These are phyloP conservation scores for Acanthisitta chloris DNA, from an alignment of 2,113 vertebrate species.

Conservation along the genomic window DNA sequence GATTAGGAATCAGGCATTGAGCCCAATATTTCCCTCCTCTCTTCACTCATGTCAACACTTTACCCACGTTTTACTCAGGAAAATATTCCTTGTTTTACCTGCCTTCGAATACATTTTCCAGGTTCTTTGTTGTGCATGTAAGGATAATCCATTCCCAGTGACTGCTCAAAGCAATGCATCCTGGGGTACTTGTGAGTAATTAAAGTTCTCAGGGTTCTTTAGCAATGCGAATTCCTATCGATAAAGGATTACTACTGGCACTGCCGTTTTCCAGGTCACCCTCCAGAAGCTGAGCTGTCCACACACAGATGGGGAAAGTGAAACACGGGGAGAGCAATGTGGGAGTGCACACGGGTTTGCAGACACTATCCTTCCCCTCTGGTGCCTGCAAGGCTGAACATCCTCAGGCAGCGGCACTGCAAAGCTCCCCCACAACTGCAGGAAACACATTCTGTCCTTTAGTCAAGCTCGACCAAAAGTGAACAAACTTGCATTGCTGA, in stretches of 20 bases:
- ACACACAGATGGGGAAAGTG: accelerated
- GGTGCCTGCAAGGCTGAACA: not conserved
- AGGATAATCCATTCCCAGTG: not conserved
- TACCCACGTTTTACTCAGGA: not conserved
- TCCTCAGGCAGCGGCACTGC: not conserved
- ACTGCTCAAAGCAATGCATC: not conserved
- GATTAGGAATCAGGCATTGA: not conserved
- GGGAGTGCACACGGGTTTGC: accelerated
- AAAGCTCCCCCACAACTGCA: accelerated
- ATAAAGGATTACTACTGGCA: not conserved
- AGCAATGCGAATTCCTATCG: not conserved
- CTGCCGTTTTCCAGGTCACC: not conserved
- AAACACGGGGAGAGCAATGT: not conserved
- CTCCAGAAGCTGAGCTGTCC: not conserved
- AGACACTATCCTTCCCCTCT: accelerated
- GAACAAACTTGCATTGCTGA: not conserved
- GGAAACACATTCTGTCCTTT: not conserved
- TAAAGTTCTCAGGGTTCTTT: not conserved
- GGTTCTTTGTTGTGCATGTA: not conserved
- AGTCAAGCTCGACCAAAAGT: not conserved
- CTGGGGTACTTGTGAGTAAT: not conserved
- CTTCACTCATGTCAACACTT: not conserved
- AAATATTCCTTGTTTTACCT: not conserved
- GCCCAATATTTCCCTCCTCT: not conserved
- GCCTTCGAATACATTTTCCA: not conserved